phyloP scores from a whole-genome alignment of 1,140 invertebrate species.

The Hormaphis cornu region DNA sequence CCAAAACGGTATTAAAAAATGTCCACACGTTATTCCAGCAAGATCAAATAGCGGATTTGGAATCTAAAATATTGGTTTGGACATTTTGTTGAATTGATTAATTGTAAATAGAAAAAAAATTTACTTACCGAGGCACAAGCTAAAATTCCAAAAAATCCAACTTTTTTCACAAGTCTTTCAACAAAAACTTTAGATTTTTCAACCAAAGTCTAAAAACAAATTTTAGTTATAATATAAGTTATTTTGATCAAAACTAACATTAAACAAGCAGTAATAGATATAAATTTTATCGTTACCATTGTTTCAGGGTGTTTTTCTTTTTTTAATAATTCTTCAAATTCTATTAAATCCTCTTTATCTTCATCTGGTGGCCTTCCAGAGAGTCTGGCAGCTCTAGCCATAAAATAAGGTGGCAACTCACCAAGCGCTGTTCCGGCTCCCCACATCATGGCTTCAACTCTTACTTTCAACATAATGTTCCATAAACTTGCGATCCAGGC shows the following conservation, averaged over 20 bases:
- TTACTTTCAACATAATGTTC: slow-evolving; percentile 91
- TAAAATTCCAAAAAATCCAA: slow-evolving; percentile 95
- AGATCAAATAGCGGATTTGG: slow-evolving; percentile 99
- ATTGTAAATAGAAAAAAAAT: neutral
- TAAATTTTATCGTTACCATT: slow-evolving; percentile 40
- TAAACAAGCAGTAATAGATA: neutral
- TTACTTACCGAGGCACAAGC: slow-evolving; percentile 83
- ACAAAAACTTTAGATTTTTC: slow-evolving; percentile 76
- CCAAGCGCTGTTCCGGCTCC: slow-evolving; percentile 94
- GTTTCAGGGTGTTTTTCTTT: slow-evolving; percentile 47
- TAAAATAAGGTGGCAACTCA: slow-evolving; percentile 93
- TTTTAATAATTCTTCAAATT: slow-evolving; percentile 62
- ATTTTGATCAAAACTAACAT: neutral
- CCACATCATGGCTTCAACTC: slow-evolving; percentile 97
- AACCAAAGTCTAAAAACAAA: slow-evolving; percentile 46
- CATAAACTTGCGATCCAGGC: slow-evolving; percentile 56
- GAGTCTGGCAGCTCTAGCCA: slow-evolving; percentile 83
- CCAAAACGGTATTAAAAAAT: slow-evolving; percentile 98
- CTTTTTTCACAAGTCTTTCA: slow-evolving; percentile 84
- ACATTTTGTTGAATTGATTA: neutral
- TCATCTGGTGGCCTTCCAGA: slow-evolving; percentile 62
- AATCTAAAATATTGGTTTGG: slow-evolving; percentile 53
- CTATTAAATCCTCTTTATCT: slow-evolving; percentile 51
- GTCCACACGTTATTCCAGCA: slow-evolving; percentile 96
- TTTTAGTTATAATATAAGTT: neutral